Percentiles rank a stretch among this genome's conserved stretches.
phyloP scores from a whole-genome alignment of 2,888 invertebrate species.

The Crocallis elinguaria region DNA sequence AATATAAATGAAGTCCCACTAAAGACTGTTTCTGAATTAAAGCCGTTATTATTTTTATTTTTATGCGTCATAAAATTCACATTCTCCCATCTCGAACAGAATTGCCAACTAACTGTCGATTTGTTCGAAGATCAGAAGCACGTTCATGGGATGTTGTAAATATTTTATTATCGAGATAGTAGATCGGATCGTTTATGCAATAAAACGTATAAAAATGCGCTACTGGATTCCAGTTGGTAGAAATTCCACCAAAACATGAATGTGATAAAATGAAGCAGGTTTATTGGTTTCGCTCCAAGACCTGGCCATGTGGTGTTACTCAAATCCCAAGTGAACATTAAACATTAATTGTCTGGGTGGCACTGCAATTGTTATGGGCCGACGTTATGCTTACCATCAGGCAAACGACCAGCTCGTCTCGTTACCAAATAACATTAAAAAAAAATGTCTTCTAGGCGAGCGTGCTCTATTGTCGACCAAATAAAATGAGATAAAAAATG shows the following conservation, averaged over 20 bases:
- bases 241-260: background rate
- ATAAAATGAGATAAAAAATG: no score
- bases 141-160: conserved; percentile 17
- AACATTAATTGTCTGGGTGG: no score
- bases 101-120: conserved; percentile 35
- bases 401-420: no score
- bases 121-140: conserved; percentile 16
- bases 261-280: no score
- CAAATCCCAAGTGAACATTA: no score
- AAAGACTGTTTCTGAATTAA: conserved; percentile 29
- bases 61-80: conserved; percentile 35
- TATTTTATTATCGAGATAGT: conserved; percentile 20
- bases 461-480: no score
- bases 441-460: no score
- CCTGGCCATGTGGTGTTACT: no score
- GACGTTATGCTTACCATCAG: no score
- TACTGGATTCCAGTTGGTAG: conserved; percentile 3
- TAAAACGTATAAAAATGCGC: conserved; percentile 3
- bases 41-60: conserved; percentile 36
- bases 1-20: conserved; percentile 30
- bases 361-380: no score
- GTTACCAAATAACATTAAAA: no score
- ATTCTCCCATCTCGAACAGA: conserved; percentile 23
- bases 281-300: no score
- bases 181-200: background rate